Conservation (phyloP, 2,888 invertebrate genomes). For the Lasioglossum morio region DNA sequence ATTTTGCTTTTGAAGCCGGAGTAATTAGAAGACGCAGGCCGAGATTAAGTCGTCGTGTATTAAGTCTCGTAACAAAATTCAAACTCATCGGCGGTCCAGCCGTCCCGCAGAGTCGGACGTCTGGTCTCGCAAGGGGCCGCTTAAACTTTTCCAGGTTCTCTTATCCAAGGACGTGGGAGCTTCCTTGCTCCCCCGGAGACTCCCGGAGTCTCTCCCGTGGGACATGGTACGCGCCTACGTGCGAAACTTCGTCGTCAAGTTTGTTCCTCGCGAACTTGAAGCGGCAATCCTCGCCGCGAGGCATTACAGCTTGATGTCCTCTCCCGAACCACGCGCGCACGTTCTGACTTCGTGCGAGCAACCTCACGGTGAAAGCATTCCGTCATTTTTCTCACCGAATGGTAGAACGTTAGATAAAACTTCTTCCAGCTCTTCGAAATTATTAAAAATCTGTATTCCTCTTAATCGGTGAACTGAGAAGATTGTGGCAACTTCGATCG, state of each 20-base stretch:
- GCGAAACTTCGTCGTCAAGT: constrained; percentile 13
- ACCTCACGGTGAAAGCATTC: not conserved
- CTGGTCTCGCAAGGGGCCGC: not conserved
- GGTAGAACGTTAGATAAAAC: not conserved
- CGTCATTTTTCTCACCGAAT: not conserved
- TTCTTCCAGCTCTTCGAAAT: not conserved
- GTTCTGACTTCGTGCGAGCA: not conserved
- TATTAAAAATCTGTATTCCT: not conserved
- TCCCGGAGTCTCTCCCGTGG: not conserved
- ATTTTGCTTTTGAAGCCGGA: not conserved
- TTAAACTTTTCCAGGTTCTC: constrained; percentile 14
- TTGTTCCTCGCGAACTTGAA: constrained; percentile 11
- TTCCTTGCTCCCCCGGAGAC: not conserved
- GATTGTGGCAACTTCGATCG: not conserved
- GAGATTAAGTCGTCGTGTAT: constrained; percentile 10
- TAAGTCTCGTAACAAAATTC: constrained; percentile 3
- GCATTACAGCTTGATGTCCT: not conserved
- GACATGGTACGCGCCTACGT: not conserved
- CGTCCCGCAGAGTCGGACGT: not conserved
- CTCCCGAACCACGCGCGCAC: not conserved
- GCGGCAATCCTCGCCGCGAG: constrained; percentile 13
- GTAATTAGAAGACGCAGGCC: not conserved
- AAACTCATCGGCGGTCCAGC: not conserved
- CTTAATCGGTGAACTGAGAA: not conserved
- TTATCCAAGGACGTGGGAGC: not conserved